Evolutionary conservation across 2,888 invertebrate genomes (phyloP), one percentile per base, ranked within the genome.

Genomic region (Nomada fabriciana): DNA sequence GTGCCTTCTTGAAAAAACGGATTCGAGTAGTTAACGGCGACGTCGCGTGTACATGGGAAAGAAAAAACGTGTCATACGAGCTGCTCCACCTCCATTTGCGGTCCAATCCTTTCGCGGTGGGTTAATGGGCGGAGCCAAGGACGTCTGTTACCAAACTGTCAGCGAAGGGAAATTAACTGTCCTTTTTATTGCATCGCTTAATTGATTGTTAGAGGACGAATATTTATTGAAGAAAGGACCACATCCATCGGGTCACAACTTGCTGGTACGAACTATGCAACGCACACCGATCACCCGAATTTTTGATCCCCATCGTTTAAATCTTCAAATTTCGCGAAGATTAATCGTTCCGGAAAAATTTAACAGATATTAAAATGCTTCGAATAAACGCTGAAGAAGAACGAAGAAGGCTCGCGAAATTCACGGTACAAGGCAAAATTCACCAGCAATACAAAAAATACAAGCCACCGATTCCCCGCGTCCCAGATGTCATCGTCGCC

Each of bases 111-210:
- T 86, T 83, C 82, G 83, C 59, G 70, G 72, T 76, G 69, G 64
- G 77, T 82, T 81, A 71, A 82, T 86, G 86, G 87, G 87, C 83
- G 87, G 83, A 76, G 84, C 81, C 69, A 86, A 83, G 82, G 68
- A 84, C 72, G 73, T 78, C 77, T 70, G 75, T 75, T 83, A 76
- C 69, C 70, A 77, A 86, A 80, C 70, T 84, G 83, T 82, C 84
- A 69, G n/a, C n/a, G n/a, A n/a, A n/a, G n/a, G n/a, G 67, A 78
- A 18, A 60, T 73, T 78, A 29, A 11, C 9, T 36, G 36, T 15
- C 59, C 59, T 53, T 36, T 60, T 64, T 25, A 52, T 43, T 69
- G 20, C 42, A 53, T 42, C 25, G 20, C 43, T 20, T 47, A 47
- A 47, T 47, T 47, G 13, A 47, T 47, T 7, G 36, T 36, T 36